Evolutionary conservation across 30 jellyfish, hydroid and myxozoan genomes (phyloP).

Genomic region (Turritopsis dohrnii): DNA sequence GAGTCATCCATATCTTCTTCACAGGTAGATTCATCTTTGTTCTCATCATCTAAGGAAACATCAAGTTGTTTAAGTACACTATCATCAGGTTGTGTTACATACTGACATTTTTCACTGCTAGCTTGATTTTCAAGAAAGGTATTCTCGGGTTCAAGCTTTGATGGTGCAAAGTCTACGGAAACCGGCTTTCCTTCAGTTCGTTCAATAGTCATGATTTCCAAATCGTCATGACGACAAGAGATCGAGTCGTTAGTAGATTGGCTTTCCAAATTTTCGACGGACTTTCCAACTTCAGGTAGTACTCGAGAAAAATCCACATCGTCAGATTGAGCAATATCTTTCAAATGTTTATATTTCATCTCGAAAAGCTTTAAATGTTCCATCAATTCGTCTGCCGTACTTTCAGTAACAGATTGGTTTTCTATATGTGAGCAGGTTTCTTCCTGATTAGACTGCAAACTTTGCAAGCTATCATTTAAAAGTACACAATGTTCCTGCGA

Average conservation of each 20-base stretch:
- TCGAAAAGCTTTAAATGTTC: constrained; percentile 30
- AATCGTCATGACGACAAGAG: not conserved
- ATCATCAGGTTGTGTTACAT: not conserved
- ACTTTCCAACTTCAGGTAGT: not conserved
- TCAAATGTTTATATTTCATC: constrained; percentile 20
- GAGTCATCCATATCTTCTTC: not conserved
- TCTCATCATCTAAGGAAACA: no score
- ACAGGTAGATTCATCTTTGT: not conserved
- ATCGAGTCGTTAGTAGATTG: not conserved
- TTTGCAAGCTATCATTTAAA: not conserved
- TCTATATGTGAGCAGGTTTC: not conserved
- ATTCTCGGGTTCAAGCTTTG: not conserved
- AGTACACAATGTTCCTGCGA: not conserved
- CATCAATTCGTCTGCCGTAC: constrained; percentile 38
- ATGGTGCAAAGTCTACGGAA: not conserved
- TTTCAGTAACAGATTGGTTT: not conserved
- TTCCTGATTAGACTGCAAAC: not conserved
- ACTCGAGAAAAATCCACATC: not conserved
- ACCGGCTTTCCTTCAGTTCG: not conserved
- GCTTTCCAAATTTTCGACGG: not conserved
- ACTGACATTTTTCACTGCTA: not conserved
- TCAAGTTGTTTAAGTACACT: not conserved
- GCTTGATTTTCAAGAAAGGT: not conserved
- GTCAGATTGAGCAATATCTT: constrained; percentile 8
- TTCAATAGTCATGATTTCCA: not conserved